Evolutionary conservation across 1,140 invertebrate species (phyloP).

Genomic region (Aphaenogaster rudis): DNA sequence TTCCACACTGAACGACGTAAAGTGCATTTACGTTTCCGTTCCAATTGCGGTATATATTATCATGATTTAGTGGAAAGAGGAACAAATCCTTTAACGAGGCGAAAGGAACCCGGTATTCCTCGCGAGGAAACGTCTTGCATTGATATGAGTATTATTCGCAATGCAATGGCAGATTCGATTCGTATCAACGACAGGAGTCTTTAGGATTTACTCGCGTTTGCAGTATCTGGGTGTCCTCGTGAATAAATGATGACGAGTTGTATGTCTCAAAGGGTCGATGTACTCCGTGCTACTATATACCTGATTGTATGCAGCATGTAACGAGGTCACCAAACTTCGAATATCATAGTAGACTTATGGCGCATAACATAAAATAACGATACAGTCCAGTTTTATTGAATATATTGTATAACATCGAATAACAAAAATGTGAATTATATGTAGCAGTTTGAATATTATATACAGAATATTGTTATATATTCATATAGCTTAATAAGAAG

Average conservation of each 20-base stretch:
- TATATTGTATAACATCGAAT: background rate
- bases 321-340: constrained; percentile 55
- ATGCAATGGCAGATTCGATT: constrained; percentile 41
- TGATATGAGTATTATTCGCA: constrained; percentile 42
- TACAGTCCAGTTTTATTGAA: constrained; percentile 29
- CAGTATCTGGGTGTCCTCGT: constrained; percentile 60
- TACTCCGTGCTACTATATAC: constrained; percentile 34
- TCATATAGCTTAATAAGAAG: background rate
- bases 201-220: constrained; percentile 46
- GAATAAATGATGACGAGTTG: constrained; percentile 58
- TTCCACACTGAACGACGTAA: constrained; percentile 10
- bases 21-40: constrained; percentile 36
- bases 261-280: constrained; percentile 59
- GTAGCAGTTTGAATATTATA: background rate
- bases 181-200: constrained; percentile 49
- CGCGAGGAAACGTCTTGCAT: background rate
- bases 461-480: background rate
- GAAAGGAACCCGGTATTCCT: constrained; percentile 10
- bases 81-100: constrained; percentile 50
- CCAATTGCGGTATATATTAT: constrained; percentile 47
- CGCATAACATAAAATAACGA: constrained; percentile 9
- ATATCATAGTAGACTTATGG: constrained; percentile 28
- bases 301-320: constrained; percentile 51
- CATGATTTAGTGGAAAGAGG: constrained; percentile 40
- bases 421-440: constrained; percentile 4